Base-by-base conservation (phyloP, 2,888 invertebrate genomes). In the Cantharis lateralis region DNA sequence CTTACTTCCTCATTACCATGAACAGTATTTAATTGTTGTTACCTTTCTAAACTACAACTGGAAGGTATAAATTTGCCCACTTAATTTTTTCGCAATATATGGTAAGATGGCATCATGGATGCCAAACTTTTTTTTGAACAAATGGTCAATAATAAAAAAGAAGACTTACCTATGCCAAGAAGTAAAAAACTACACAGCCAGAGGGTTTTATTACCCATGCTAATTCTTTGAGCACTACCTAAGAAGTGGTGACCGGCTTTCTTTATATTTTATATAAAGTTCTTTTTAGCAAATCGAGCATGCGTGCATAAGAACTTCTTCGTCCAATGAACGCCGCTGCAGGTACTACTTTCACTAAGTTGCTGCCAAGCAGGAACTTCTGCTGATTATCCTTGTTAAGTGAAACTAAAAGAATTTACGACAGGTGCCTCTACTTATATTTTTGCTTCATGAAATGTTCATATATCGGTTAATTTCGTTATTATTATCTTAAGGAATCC, bases 141-240 rank as follows among this genome's bases (percentile, higher is more conserved):
- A 20, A 68, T 24, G 48, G 20, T 68, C 16, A 61, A 48, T 70
- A 68, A 15, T 78, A 79, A 62, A 78, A 76, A 76, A 79, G 79
- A 82, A 75, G 77, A 89, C 89, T 89, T 82, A 89, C 89, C 88
- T 76, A 86, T 79, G 76, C 87, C 88, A 66, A 87, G 80, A 73
- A 89, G 82, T 80, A 89, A 83, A 77, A 87, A 86, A 87, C 86
- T 87, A 86, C 88, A 89, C 88, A 89, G 87, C 88, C 88, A 89
- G 85, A 88, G 82, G 81, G 84, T 85, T 84, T 86, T 87, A 85
- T 83, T 84, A 85, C 86, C 88, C 89, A 89, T 89, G 86, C 86
- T 87, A 84, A 84, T 81, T 83, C 83, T 84, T 86, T 85, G 83
- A 86, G 85, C 87, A 88, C 88, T 88, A 87, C 85, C 87, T 85